These are phyloP conservation scores for Alsophila aescularia DNA, from an alignment of 2,888 invertebrate species.

Conservation along the genomic window DNA sequence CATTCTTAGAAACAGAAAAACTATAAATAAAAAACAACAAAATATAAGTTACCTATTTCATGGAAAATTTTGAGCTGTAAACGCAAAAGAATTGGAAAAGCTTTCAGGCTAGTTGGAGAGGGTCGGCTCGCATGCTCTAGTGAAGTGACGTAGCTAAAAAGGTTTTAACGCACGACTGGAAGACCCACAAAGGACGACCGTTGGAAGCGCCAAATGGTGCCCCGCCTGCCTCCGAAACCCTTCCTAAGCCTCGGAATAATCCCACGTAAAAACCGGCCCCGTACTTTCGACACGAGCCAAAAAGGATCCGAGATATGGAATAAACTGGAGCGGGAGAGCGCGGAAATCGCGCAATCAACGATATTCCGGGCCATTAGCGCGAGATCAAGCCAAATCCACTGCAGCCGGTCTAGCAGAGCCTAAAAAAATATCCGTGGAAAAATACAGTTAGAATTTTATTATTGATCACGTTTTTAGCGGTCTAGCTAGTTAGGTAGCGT, in stretches of 20 bases:
- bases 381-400: conserved; percentile 35
- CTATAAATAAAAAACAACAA: conserved; percentile 22
- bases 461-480: conserved; percentile 4
- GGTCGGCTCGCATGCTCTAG: conserved; percentile 8
- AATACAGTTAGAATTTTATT: conserved; percentile 10
- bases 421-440: conserved; percentile 24
- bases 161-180: conserved; percentile 26
- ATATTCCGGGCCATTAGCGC: conserved; percentile 52
- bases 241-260: conserved; percentile 32
- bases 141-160: conserved; percentile 11
- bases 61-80: conserved; percentile 5
- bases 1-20: conserved; percentile 35
- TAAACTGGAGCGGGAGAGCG: conserved; percentile 40
- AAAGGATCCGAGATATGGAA: conserved; percentile 31
- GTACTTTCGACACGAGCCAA: conserved; percentile 33
- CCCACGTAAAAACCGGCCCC: conserved; percentile 27
- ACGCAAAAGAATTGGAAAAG: conserved; percentile 11
- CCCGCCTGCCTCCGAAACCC: conserved; percentile 12
- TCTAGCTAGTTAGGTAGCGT: neutral
- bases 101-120: conserved; percentile 12
- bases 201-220: conserved; percentile 16
- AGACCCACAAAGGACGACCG: conserved; percentile 21
- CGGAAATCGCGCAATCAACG: conserved; percentile 55
- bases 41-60: conserved; percentile 10
- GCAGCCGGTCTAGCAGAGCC: conserved; percentile 11